Evolutionary conservation across 2,797 vertebrate genomes (phyloP).

Genomic region (Graptemys geographica): DNA sequence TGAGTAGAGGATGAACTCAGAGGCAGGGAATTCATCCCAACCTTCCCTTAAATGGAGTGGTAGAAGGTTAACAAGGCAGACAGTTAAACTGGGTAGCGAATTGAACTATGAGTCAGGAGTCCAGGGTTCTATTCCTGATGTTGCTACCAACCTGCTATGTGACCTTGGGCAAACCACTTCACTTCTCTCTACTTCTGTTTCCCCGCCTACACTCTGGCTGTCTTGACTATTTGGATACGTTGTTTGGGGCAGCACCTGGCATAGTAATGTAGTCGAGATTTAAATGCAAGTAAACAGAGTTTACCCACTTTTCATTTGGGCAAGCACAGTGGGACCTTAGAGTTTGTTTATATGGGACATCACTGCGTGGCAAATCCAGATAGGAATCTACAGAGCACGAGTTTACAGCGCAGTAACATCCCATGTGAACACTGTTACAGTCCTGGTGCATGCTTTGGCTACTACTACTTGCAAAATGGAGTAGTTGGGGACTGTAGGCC

Average conservation of each 20-base stretch:
- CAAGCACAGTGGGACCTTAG: not conserved
- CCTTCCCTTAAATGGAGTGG: not conserved
- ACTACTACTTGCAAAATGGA: not conserved
- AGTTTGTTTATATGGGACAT: not conserved
- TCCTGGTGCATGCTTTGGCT: not conserved
- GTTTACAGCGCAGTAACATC: not conserved
- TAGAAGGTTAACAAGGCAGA: not conserved
- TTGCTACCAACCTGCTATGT: not conserved
- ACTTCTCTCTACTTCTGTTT: too few species aligned
- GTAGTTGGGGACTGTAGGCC: not conserved
- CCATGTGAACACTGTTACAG: not conserved
- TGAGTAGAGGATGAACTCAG: not conserved
- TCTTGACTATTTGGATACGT: not conserved
- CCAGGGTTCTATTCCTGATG: not conserved
- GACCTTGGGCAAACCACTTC: not conserved
- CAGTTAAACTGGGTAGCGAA: fast-evolving
- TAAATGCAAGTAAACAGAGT: not conserved
- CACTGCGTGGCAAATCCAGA: not conserved
- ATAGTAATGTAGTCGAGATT: not conserved
- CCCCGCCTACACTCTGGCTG: not conserved
- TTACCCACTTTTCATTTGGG: not conserved
- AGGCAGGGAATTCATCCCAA: fast-evolving
- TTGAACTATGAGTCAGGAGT: not conserved
- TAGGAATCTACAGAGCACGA: not conserved
- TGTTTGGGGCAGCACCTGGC: not conserved